A percentile compares a stretch with the other conserved stretches of the same genome.
Evolutionary conservation across 23 tunicate genomes (phyloP).

Genomic region (Halocynthia roretzi): DNA sequence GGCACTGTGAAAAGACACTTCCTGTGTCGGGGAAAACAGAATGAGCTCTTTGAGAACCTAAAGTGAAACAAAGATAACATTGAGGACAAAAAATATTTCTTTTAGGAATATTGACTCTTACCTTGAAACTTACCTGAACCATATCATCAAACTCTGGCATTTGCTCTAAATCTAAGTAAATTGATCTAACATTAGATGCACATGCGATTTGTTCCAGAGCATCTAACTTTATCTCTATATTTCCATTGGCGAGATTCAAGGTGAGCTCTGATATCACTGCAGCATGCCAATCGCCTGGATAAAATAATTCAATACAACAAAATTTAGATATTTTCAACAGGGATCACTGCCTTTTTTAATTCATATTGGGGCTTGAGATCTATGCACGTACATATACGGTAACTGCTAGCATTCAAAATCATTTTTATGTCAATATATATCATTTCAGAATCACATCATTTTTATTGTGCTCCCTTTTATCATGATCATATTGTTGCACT

Average conservation of each 20-base stretch:
- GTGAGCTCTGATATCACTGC: slow-evolving; percentile 32
- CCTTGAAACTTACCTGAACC: slow-evolving; percentile 27
- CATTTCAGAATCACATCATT: no score
- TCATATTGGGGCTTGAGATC: no score
- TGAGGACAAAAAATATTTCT: neutral
- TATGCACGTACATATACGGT: no score
- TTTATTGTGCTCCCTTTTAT: no score
- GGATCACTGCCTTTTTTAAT: neutral
- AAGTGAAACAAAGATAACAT: neutral
- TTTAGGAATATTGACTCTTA: neutral
- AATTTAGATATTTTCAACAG: neutral
- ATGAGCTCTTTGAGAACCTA: slow-evolving; percentile 28
- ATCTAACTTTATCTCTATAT: slow-evolving; percentile 29
- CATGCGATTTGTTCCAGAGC: slow-evolving; percentile 48
- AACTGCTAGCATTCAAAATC: no score
- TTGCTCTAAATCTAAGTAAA: slow-evolving; percentile 16
- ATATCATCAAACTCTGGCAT: slow-evolving; percentile 21
- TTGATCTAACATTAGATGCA: slow-evolving; percentile 22
- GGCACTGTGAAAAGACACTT: slow-evolving; percentile 57
- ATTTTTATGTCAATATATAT: no score
- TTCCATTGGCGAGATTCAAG: slow-evolving; percentile 13
- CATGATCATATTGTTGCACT: no score
- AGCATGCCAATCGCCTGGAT: slow-evolving; percentile 46
- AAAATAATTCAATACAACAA: neutral
- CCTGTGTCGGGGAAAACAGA: slow-evolving; percentile 21